phyloP scores from a whole-genome alignment of 2,797 vertebrate genomes.

The Ataeniobius toweri region DNA sequence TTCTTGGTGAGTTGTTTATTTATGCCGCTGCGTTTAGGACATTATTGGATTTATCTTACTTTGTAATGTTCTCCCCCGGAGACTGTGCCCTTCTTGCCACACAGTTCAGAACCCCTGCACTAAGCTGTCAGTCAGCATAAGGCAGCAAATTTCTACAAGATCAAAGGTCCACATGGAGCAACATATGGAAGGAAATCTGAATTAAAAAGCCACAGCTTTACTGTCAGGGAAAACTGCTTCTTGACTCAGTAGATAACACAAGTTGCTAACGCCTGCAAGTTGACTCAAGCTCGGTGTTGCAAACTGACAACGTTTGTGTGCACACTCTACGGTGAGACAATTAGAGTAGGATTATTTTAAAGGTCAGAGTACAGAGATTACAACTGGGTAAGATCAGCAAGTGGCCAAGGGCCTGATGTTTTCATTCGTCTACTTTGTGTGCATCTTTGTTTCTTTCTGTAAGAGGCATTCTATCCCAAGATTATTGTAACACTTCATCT shows the following conservation, averaged over 20 bases:
- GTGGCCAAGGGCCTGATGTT: not conserved
- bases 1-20: not conserved
- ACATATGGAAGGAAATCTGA: conserved; percentile 9
- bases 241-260: conserved; percentile 14
- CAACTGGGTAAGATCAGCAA: conserved; percentile 11
- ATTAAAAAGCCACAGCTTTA: conserved; percentile 17
- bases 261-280: conserved; percentile 25
- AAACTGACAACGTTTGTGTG: conserved; percentile 38
- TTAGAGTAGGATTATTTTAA: conserved; percentile 18
- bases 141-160: conserved; percentile 10
- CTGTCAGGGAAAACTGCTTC: conserved; percentile 14
- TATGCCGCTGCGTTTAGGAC: not conserved
- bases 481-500: conserved; percentile 28
- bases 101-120: conserved; percentile 33
- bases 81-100: conserved; percentile 14
- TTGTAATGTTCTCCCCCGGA: not conserved
- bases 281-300: not conserved
- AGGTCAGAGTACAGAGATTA: conserved; percentile 25
- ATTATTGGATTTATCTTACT: not conserved
- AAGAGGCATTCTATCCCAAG: conserved; percentile 21
- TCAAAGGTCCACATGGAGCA: conserved; percentile 10
- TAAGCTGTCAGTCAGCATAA: conserved; percentile 15
- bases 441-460: conserved; percentile 16
- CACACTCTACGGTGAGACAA: conserved; percentile 13
- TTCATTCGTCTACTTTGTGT: conserved; percentile 17